Base-by-base conservation (phyloP, 2,797 vertebrate species). In the Microctenopoma steveboyesi region DNA sequence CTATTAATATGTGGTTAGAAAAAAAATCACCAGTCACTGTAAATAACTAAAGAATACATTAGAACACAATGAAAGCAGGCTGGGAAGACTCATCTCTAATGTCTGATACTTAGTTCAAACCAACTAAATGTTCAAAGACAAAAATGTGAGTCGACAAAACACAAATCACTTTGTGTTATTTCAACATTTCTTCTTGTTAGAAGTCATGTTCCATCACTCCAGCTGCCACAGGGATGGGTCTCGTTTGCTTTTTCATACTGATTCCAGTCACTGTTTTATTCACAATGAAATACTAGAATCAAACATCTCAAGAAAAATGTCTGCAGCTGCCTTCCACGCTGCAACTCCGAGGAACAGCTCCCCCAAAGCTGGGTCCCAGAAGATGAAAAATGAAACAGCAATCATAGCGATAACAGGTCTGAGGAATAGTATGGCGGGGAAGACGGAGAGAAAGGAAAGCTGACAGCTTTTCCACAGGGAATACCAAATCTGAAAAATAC, bases 391-490 rank as follows among this genome's bases (percentile, higher is more conserved):
- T 56, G 27, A 76, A 86, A 77, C 56, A 27, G 78, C 42, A 68
- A 73, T 86, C 64, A 59, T 28, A 27, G 66, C 59, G 51, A 74
- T 79, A 81, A 81, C 62, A 79, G 69, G 72, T 76, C 69, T 78
- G 68, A 82, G 75, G 64, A 79, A 79, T 64, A 71, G 69, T 43
- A 64, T 45, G 22, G 39, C 39, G 62, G 7, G 40, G 49, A 69
- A 73, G 48, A 74, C 4, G 1, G n/a, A 45, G 52, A 64, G 47
- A 46, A 50, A 46, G 63, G 43, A 80, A 62, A 63, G 7, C 70
- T 76, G 86, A 82, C 72, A 80, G 78, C 42, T 62, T 68, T 74
- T 78, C 82, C 71, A 46, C 37, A 18, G 66, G 71, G 62, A 76
- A 74, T 59, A 58, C 78, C 48, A 74, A 64, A 75, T 47, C 45